Conservation (phyloP, 92 coral and sea anemone species). For the Epizoanthus scotinus region DNA sequence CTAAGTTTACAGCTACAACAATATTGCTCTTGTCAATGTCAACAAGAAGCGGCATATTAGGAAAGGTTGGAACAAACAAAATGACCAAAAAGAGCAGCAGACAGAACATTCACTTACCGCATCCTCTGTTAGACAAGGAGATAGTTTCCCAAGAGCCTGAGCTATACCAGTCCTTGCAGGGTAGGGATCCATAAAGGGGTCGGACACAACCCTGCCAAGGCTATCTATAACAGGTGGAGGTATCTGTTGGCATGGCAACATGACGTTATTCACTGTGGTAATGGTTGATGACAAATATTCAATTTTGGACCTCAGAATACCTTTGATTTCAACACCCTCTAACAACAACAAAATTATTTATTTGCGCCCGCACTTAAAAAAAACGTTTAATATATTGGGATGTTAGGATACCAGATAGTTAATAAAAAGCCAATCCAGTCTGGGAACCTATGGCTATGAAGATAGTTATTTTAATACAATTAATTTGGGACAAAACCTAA, state of each 20-base stretch:
- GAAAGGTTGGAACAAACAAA: background rate
- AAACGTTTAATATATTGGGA: no score
- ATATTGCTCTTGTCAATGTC: no score
- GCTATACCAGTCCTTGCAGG: constrained; percentile 90
- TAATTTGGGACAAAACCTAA: no score
- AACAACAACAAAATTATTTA: no score
- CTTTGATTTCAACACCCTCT: background rate
- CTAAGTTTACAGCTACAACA: no score
- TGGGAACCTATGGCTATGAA: no score
- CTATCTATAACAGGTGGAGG: constrained; percentile 84
- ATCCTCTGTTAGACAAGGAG: constrained; percentile 73
- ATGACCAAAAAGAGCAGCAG: background rate
- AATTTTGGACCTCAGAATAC: background rate
- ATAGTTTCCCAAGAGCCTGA: constrained; percentile 79
- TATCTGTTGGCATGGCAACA: constrained; percentile 52
- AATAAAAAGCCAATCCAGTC: no score
- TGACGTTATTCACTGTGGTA: background rate
- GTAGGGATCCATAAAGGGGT: constrained; percentile 68
- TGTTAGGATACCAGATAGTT: no score
- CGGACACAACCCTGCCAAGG: constrained; percentile 82
- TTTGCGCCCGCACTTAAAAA: no score
- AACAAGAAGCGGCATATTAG: no score
- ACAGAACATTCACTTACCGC: constrained; percentile 56
- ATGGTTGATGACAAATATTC: background rate
- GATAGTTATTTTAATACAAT: no score